phyloP scores from a whole-genome alignment of 1,140 invertebrate species.

The Diachasma alloeum region DNA sequence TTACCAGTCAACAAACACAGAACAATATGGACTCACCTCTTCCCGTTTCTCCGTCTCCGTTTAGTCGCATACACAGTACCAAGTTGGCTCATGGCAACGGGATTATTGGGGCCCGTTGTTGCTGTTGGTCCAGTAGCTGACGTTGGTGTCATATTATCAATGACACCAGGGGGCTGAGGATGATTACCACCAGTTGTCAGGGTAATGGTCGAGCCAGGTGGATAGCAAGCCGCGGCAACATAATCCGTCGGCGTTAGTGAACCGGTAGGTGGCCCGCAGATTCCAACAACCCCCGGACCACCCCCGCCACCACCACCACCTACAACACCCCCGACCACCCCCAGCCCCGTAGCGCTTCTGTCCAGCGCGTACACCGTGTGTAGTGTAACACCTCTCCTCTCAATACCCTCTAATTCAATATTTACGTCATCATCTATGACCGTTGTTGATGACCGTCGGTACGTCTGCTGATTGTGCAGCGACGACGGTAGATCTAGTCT shows the following conservation, averaged over 20 bases:
- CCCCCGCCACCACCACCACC: conserved; percentile 43
- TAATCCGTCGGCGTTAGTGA: conserved; percentile 58
- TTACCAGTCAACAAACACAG: too few species aligned
- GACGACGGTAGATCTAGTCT: conserved; percentile 33
- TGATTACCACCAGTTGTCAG: conserved; percentile 31
- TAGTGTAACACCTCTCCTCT: conserved; percentile 43
- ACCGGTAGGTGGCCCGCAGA: conserved; percentile 52
- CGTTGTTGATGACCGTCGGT: conserved; percentile 30
- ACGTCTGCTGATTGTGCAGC: conserved; percentile 23
- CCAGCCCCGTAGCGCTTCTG: conserved; percentile 61
- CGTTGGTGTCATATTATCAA: conserved; percentile 52
- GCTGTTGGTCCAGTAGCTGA: conserved; percentile 45
- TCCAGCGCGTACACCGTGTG: conserved; percentile 65
- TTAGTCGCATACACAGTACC: conserved; percentile 96
- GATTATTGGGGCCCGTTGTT: conserved; percentile 57
- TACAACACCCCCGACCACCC: conserved; percentile 59
- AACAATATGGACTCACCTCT: conserved; percentile 75
- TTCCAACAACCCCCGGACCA: conserved; percentile 52
- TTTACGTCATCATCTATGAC: conserved; percentile 52
- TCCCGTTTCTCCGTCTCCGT: conserved; percentile 88
- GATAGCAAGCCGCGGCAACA: conserved; percentile 59
- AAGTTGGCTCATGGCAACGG: conserved; percentile 80
- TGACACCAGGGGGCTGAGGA: conserved; percentile 42
- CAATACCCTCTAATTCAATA: conserved; percentile 39
- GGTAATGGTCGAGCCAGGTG: conserved; percentile 47